Percentiles rank a stretch among this genome's conserved stretches.
phyloP scores from a whole-genome alignment of 1,140 invertebrate species.

The Drosophila teissieri region DNA sequence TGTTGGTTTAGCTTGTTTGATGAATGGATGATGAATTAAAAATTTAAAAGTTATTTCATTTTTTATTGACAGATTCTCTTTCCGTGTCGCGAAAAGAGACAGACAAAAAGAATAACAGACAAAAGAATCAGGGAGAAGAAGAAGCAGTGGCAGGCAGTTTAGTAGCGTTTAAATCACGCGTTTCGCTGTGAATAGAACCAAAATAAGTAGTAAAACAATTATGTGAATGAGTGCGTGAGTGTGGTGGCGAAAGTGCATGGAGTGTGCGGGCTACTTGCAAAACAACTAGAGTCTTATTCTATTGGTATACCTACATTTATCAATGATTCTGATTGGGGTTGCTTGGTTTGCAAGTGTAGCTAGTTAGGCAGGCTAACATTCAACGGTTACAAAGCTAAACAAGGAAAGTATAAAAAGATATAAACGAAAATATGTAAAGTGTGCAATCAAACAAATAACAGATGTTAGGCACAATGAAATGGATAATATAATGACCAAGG shows the following conservation, averaged over 20 bases:
- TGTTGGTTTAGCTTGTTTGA: constrained; percentile 4
- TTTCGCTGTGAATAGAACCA: constrained; percentile 43
- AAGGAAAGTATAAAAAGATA: constrained; percentile 29
- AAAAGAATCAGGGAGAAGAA: constrained; percentile 29
- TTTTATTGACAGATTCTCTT: constrained; percentile 45
- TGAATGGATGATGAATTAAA: constrained; percentile 12
- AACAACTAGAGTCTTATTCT: neutral
- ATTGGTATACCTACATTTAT: constrained; percentile 53
- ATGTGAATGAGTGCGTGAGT: constrained; percentile 18
- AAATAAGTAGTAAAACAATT: constrained; percentile 35
- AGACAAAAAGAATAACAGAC: constrained; percentile 28
- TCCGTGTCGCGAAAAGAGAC: constrained; percentile 22
- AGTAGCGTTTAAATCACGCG: constrained; percentile 56
- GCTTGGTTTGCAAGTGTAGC: constrained; percentile 36
- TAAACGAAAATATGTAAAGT: constrained; percentile 24
- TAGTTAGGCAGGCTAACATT: constrained; percentile 37
- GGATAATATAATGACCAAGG: constrained; percentile 1
- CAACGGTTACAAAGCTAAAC: constrained; percentile 55
- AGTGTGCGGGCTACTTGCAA: constrained; percentile 2
- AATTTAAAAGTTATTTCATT: constrained; percentile 31
- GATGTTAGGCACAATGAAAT: constrained; percentile 16
- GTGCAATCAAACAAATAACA: constrained; percentile 16
- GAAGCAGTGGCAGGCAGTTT: constrained; percentile 47
- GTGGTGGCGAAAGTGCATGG: constrained; percentile 5
- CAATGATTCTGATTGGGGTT: constrained; percentile 27